Conservation (phyloP, 2,888 invertebrate species). For the Priocnemis perturbator region DNA sequence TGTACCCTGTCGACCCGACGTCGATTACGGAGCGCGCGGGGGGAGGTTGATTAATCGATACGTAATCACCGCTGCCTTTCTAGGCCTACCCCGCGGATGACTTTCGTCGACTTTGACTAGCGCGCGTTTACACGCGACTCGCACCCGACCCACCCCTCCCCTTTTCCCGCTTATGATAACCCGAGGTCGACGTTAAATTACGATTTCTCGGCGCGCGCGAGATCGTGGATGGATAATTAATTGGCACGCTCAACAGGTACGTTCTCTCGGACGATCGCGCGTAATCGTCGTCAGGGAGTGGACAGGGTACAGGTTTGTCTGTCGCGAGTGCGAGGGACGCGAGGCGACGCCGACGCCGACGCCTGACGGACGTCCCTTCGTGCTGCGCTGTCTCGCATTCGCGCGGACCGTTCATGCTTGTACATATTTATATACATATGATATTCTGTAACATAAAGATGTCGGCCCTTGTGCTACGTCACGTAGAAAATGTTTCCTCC, state of each 20-base stretch:
- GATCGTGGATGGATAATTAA: not conserved
- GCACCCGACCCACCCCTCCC: no score
- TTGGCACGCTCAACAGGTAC: slow-evolving; percentile 4
- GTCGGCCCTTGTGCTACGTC: slow-evolving; percentile 41
- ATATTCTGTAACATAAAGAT: slow-evolving; percentile 46
- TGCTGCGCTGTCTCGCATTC: not conserved
- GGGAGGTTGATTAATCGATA: slow-evolving; percentile 5
- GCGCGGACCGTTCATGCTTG: slow-evolving; percentile 1
- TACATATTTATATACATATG: slow-evolving; percentile 6
- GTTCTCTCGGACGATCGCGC: not conserved
- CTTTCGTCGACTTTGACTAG: no score
- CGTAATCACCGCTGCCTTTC: not conserved
- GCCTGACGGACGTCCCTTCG: not conserved
- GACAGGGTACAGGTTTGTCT: not conserved
- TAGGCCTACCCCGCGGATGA: no score
- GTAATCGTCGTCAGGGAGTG: not conserved
- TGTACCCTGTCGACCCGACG: slow-evolving; percentile 32
- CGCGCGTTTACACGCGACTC: no score
- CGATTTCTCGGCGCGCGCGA: no score
- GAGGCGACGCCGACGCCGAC: not conserved
- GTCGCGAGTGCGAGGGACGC: no score
- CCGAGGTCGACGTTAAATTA: no score
- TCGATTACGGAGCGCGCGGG: slow-evolving; percentile 14
- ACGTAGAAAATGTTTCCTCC: slow-evolving; percentile 43
- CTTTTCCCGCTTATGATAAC: no score